Base-by-base conservation (phyloP, 35 echinoderm and acorn worm species). In the Amphiura filiformis region DNA sequence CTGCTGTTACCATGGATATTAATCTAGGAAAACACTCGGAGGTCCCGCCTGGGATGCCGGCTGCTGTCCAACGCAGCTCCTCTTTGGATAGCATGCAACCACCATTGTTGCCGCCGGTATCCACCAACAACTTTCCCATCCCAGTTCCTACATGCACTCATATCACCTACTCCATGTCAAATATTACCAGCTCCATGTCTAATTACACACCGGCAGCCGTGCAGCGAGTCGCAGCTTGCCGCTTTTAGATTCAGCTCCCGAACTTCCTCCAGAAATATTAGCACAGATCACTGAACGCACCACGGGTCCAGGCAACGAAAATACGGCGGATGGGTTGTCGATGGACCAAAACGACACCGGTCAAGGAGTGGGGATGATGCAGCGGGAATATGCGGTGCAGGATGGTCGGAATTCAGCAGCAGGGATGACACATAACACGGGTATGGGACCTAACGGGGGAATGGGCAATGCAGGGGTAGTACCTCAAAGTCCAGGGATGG, bases 191-290 rank as follows among this genome's bases (percentile, higher is more conserved):
- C 89, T 95, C 93, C 30, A 57, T 95, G 75, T 65, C 88, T 14
- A 89, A 85, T 75, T 80, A 79, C 39, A 77, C 65, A 39, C 86
- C 93, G 28, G 87, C 83, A 32, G 86, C 91, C 37, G 93, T 95
- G 47, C 93, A 95, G 57, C 80, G 93, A 95, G 93, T 75, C 93
- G 93, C 39, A 95, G 93, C 61, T 56, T 95, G 31, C 93, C 93
- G 2, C 86, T 95, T 22, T 77, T 95, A 15, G 93, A 92, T 56
- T 79, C 77, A 32, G 86, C 37, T 70, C 93, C 88, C 61, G 85
- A 70, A 15, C 83, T 91, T 26, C 86, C 93, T 41, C 75, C 90
- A 15, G 89, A 95, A 38, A 91, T 95, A 31, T 64, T 95, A n/a
- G 93, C 93, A 20, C 79, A 95, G 57, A 44, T 95, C 32, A 87